Conservation (phyloP, 2,797 vertebrate species). For the Oreonectes daqikongensis region DNA sequence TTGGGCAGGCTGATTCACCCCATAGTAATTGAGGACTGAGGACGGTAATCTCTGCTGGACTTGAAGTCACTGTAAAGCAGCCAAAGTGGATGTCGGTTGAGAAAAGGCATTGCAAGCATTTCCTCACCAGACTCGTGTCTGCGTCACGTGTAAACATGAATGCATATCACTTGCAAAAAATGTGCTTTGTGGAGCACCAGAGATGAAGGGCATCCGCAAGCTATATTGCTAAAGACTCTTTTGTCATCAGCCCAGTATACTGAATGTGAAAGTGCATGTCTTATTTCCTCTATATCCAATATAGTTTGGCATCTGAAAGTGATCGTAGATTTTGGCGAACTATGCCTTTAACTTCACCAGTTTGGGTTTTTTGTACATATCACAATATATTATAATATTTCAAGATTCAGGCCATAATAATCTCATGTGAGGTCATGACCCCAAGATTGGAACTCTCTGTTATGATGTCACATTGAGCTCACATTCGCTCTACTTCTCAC, state of each 20-base stretch:
- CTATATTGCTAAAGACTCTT: not conserved
- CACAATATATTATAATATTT: not conserved
- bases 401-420: not conserved
- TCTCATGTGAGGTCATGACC: not conserved
- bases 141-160: slow-evolving; percentile 12
- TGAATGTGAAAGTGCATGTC: not conserved
- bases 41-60: slow-evolving; percentile 8
- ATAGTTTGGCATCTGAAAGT: not conserved
- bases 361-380: too few relatives aligned
- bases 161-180: not conserved
- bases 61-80: slow-evolving; percentile 1
- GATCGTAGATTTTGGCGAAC: too few relatives aligned
- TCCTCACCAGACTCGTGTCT: slow-evolving; percentile 2
- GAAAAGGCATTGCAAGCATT: slow-evolving; percentile 20
- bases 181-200: not conserved
- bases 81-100: slow-evolving; percentile 14
- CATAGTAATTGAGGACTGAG: slow-evolving; percentile 41
- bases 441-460: not conserved
- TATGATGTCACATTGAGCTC: not conserved
- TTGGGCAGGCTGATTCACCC: slow-evolving; percentile 36
- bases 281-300: not conserved
- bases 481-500: not conserved
- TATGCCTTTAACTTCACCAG: too few relatives aligned
- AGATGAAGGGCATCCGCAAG: not conserved
- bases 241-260: not conserved